Base-by-base conservation (phyloP, 2,797 vertebrate genomes). In the Alauda arvensis region DNA sequence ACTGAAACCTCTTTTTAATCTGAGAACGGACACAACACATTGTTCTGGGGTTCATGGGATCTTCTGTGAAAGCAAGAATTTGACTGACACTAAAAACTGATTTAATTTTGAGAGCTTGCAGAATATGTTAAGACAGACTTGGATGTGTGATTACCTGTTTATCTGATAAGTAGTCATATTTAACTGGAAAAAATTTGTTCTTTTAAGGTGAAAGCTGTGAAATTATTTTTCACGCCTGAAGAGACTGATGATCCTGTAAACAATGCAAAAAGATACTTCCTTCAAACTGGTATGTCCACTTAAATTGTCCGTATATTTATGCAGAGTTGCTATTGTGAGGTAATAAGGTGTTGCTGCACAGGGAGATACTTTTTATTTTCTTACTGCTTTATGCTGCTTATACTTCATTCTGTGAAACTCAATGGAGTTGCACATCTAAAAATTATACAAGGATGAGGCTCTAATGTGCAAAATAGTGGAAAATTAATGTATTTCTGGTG, bases 231-330 rank as follows among this genome's bases (percentile, higher is more conserved):
- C 92, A 98, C 97, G 15, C 95, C 98, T 18, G 98, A 98, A 93
- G 98, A 98, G 71, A 91, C 95, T 6, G 97, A 98, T 59, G 98
- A 99, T 87, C 98, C 98, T 93, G 97, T 98, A 65, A 99, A 97
- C 85, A 97, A 96, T 4, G 98, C 99, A 3, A 99, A 99, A 96
- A 97, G 96, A 92, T 98, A 98, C 95, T 99, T 99, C 95, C 96
- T 98, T 91, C 97, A 98, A 91, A 99, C 98, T 48, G 98, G 99
- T 99, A 95, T 89, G 95, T 93, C 42, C 43, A 34, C 6, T 49
- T 83, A 81, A 67, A 48, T 78, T 60, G 23, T 70, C 39, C 46
- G 1, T 68, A 1, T 45, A 18, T 60, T 88, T 82, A 49, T 82
- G 86, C 26, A 42, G 61, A 46, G 12, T 63, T 2, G 1, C 6